Evolutionary conservation across 2,888 invertebrate genomes (phyloP), one percentile per base, ranked within the genome.

Genomic region (Tanypteryx hageni): DNA sequence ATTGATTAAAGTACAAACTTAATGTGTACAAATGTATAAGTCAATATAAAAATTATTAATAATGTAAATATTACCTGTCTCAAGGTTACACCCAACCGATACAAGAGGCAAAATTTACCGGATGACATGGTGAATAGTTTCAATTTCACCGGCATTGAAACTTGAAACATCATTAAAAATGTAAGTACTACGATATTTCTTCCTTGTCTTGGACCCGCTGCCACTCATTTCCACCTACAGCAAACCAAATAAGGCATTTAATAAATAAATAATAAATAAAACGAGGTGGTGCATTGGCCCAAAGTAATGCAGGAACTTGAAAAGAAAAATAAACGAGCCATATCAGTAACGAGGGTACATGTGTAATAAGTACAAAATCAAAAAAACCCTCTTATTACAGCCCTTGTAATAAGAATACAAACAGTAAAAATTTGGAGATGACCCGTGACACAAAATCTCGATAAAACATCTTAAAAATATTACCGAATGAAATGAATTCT

Each of bases 51-150:
- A 59, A 16, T 56, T 31, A 0, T 16, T 27, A 27, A 8, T 2
- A 76, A 7, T 86, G 8, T 13, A 85, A n/a, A 58, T 58, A n/a
- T 89, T 89, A 89, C 89, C 89, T 89, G 27, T 89, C 14, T 56
- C n/a, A 89, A 14, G 11, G 44, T 13, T 8, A 89, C 64, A n/a
- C 89, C 64, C 44, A 89, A n/a, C 56, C 89, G 89, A 89, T 89
- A 89, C 0, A 89, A 27, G 44, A 89, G 9, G 56, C n/a, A 18
- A 44, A 64, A 68, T 11, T 64, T 68, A 22, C 56, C 31, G 64
- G 13, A 22, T 18, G 68, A 13, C 89, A 89, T 89, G 44, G n/a
- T 89, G 31, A 89, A 10, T 68, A 64, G 0, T 56, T 44, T 44
- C 9, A 16, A 16, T 16, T 13, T 27, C 44, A 44, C 44, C 44